These are phyloP conservation scores for Eupithecia inturbata DNA, from an alignment of 2,888 invertebrate species.

Conservation along the genomic window DNA sequence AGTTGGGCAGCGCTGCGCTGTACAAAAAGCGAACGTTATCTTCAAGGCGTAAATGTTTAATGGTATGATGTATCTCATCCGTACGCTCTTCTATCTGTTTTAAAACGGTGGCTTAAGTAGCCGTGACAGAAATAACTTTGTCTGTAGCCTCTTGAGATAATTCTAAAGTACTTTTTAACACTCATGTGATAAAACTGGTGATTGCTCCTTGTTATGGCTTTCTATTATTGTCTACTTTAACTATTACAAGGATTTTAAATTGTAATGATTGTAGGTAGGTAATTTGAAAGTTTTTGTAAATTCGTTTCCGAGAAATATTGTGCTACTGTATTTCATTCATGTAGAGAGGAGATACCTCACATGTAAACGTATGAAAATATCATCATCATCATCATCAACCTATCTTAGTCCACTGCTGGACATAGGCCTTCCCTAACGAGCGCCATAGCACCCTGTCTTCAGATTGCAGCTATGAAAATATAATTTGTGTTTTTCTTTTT, in stretches of 20 bases:
- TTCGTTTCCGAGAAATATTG: not conserved
- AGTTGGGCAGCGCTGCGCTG: conserved; percentile 69
- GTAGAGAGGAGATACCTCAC: not conserved
- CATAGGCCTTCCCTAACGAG: too few species aligned
- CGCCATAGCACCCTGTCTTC: too few species aligned
- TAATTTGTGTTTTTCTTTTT: too few species aligned
- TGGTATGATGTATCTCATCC: conserved; percentile 64
- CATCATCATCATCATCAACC: too few species aligned
- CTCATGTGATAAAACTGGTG: conserved; percentile 8
- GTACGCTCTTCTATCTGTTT: conserved; percentile 71
- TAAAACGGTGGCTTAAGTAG: conserved; percentile 78
- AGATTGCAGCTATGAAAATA: too few species aligned
- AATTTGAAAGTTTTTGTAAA: not conserved
- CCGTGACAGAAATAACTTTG: conserved; percentile 76
- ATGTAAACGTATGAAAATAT: conserved; percentile 27
- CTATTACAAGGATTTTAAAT: not conserved
- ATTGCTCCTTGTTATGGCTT: not conserved
- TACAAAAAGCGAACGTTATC: conserved; percentile 78
- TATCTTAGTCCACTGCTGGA: too few species aligned
- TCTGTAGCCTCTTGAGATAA: conserved; percentile 68
- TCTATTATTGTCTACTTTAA: not conserved
- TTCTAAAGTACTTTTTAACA: conserved; percentile 47
- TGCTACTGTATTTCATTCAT: not conserved
- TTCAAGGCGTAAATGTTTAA: conserved; percentile 78
- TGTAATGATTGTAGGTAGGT: not conserved